Conservation (phyloP, 2,888 invertebrate species). For the Erynnis tages region DNA sequence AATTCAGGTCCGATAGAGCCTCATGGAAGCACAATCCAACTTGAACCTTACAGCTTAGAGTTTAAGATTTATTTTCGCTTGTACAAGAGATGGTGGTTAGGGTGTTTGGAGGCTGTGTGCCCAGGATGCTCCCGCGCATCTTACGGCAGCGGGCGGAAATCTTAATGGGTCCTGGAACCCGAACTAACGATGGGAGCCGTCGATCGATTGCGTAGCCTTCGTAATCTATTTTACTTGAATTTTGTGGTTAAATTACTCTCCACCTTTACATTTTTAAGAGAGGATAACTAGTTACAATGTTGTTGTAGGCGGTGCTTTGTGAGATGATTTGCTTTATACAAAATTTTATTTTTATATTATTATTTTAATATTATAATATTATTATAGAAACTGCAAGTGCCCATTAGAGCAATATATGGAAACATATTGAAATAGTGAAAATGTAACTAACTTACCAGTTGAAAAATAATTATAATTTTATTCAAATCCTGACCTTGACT, state of each 20-base stretch:
- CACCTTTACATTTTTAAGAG: neutral
- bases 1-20: slow-evolving; percentile 16
- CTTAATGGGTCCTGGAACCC: slow-evolving; percentile 79
- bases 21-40: neutral
- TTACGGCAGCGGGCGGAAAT: slow-evolving; percentile 73
- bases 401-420: no score
- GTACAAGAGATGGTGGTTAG: slow-evolving; percentile 25
- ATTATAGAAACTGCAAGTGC: no score
- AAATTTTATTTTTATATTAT: no score
- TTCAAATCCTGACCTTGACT: no score
- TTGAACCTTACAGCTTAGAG: neutral
- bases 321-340: no score
- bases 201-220: slow-evolving; percentile 59
- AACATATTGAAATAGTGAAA: no score
- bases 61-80: slow-evolving; percentile 38
- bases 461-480: no score
- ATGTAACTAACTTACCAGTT: no score
- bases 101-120: slow-evolving; percentile 39
- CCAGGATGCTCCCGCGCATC: slow-evolving; percentile 67
- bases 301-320: neutral
- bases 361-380: no score
- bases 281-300: slow-evolving; percentile 1
- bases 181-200: slow-evolving; percentile 76
- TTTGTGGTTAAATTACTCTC: slow-evolving; percentile 25
- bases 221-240: slow-evolving; percentile 37